Base-by-base conservation (phyloP, 1,140 invertebrate genomes). In the Schlechtendalia chinensis region DNA sequence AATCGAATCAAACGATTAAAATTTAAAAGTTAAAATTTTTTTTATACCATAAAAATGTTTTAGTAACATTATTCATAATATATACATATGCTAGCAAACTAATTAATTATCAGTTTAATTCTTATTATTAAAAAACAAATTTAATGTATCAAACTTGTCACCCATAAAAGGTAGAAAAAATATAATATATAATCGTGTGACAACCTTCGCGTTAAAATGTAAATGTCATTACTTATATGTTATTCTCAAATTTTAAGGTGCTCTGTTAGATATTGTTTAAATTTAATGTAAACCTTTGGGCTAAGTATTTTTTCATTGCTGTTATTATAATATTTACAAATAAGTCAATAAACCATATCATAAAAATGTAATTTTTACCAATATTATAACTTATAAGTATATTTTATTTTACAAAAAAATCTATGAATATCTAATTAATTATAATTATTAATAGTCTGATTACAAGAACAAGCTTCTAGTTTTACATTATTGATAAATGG, bases 261-360 rank as follows among this genome's bases (percentile, higher is more conserved):
- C 45, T 69, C 67, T 69, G 17, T 27, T 0, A 50, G 5, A 24
- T 69, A 69, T 27, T 69, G 22, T 50, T 69, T 27, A 27, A 69
- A 50, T 50, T 24, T 69, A 47, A 47, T 69, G 50, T n/a, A 50
- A 6, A 50, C 22, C 22, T 50, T 54, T 58, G 47, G 45, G 65
- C n/a, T 47, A 69, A 47, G 11, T 69, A 69, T 47, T 69, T 69
- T 69, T 69, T 67, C n/a, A 69, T 50, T 17, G 0, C 39, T 69
- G 45, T 69, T 69, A 47, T 67, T 47, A 24, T 27, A 69, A 50
- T 63, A 50, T 27, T 69, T 16, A 69, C 16, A 22, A 69, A 50
- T 6, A 22, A 50, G 22, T 69, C 45, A 50, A 69, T 69, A 69
- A 69, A 50, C 67, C 67, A 69, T 69, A 69, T 69, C 67, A 69